These are phyloP conservation scores for Odocoileus hemionus DNA, from an alignment of 2,113 vertebrate species.

Conservation along the genomic window DNA sequence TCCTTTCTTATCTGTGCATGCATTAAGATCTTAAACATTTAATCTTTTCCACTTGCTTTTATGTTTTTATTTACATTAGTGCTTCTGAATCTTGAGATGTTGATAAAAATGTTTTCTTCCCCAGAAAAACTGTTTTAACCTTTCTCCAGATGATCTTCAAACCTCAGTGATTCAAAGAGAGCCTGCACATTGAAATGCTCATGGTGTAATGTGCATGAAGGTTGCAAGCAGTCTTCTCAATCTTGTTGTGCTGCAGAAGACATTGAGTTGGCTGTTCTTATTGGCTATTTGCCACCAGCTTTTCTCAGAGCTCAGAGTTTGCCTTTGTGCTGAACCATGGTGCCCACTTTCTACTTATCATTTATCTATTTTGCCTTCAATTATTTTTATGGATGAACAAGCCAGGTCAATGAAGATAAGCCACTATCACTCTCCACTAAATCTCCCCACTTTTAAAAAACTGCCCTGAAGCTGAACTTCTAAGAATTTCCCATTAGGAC, in stretches of 20 bases:
- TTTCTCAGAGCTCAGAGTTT: not conserved
- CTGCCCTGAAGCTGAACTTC: conserved; percentile 41
- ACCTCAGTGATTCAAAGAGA: not conserved
- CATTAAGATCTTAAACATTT: not conserved
- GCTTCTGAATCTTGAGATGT: not conserved
- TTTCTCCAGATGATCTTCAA: not conserved
- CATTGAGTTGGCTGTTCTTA: not conserved
- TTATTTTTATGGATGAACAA: conserved; percentile 47
- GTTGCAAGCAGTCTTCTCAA: not conserved
- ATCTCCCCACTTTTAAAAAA: conserved; percentile 31
- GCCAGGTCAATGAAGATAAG: conserved; percentile 55
- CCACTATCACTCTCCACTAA: conserved; percentile 35
- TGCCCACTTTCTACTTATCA: not conserved
- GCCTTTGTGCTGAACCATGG: not conserved
- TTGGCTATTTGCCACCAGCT: not conserved
- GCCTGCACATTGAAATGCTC: not conserved
- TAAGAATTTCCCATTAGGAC: not conserved
- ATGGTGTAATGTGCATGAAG: not conserved
- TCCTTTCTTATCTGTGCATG: not conserved
- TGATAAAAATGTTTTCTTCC: not conserved
- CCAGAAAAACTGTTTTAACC: not conserved
- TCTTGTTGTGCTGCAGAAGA: not conserved
- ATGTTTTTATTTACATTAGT: not conserved
- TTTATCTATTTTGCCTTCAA: conserved; percentile 3
- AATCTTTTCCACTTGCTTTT: not conserved